Evolutionary conservation across 2,888 invertebrate genomes (phyloP), one percentile per base, ranked within the genome.

Genomic region (Globia sparganii): DNA sequence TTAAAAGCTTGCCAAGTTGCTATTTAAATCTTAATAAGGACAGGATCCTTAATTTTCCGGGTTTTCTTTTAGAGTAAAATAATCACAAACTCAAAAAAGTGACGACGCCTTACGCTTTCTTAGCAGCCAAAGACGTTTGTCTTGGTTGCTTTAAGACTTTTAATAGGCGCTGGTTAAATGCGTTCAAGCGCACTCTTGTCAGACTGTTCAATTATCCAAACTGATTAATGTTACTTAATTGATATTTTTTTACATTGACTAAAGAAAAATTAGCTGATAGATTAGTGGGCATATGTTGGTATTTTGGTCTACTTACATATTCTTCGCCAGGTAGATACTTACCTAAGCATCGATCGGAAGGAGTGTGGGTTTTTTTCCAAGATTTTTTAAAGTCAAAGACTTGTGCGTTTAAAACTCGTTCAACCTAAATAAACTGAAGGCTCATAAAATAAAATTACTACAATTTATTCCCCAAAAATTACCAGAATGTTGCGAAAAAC

Each of bases 101-200:
- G 0, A 58, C 25, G 5, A 31, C 80, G 66, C 84, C 80, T 84
- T 15, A 2, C 0, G 1, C 0, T 71, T 81, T 85, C 75, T 79
- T 85, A 46, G 37, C 49, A 13, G 37, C n/a, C 5, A 43, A 85
- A 86, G 86, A 85, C 72, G 18, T 66, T 69, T 49, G 58, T 65
- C 77, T 79, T 87, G 25, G 46, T 87, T 82, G 86, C 87, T 82
- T 4, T 37, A 18, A 58, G 11, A n/a, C 21, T 70, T 67, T n/a
- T 15, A 9, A 0, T 0, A 87, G 86, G 86, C 82, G 68, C 72
- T 40, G 15, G 1, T 1, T 21, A 11, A 11, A 31, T 18, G 6
- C 40, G 31, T 25, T 2, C 9, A 53, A 34, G 1, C 4, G 8
- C 21, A 28, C 31, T 43, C 2, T 18, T 43, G 43, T 43, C 43